A percentile compares a stretch with the other conserved stretches of the same genome.
Evolutionary conservation across 2,888 invertebrate genomes (phyloP).

Genomic region (Galerucella calmariensis): DNA sequence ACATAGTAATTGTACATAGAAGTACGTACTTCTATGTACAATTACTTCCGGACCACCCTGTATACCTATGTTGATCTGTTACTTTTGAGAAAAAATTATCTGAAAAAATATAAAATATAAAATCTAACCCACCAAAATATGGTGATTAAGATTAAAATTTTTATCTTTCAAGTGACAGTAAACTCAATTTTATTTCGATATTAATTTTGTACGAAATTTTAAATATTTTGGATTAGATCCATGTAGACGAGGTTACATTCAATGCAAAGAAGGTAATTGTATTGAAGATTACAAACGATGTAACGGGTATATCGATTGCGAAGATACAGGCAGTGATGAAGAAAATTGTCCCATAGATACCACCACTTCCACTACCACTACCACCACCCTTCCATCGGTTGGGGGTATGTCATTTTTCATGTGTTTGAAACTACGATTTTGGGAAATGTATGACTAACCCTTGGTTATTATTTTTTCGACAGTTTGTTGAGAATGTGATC

Average conservation of each 20-base stretch:
- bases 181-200: neutral
- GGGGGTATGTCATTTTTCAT: constrained; percentile 44
- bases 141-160: no score
- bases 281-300: constrained; percentile 68
- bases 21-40: no score
- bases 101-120: neutral
- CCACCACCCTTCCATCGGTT: constrained; percentile 32
- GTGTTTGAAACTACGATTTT: neutral
- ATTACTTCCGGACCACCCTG: no score
- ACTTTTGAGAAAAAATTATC: neutral
- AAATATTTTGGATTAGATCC: constrained; percentile 28
- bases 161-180: neutral
- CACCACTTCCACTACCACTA: constrained; percentile 16
- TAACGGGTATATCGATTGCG: constrained; percentile 67
- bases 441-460: constrained; percentile 12
- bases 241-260: constrained; percentile 65
- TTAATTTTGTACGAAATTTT: neutral
- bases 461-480: neutral
- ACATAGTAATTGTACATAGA: neutral
- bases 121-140: no score
- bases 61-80: neutral
- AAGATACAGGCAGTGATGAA: constrained; percentile 58
- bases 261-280: constrained; percentile 73
- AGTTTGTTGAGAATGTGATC: neutral
- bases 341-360: constrained; percentile 56